Base-by-base conservation (phyloP, 2,888 invertebrate species). In the Fragum whitleyi region DNA sequence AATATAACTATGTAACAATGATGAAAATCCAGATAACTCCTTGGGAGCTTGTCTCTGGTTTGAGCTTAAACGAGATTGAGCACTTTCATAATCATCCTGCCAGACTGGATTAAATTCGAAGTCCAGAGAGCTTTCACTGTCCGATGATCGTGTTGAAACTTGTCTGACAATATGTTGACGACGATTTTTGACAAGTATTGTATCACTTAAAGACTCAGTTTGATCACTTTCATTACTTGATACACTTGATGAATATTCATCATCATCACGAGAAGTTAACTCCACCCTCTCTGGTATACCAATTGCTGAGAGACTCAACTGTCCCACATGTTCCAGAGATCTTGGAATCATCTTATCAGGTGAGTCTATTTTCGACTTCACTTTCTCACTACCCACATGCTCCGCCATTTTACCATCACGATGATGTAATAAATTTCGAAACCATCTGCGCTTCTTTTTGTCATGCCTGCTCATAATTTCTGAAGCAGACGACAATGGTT, bases 401-500 rank as follows among this genome's bases (percentile, higher is more conserved):
- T 61, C 36, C n/a, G 29, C 3, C 28, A 42, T 29, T 74, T 81
- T 65, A 42, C 67, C 29, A 28, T 75, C 74, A 26, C 76, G 67
- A 42, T 70, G 69, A 26, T 76, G 78, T 39, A 83, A 55, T 14
- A 86, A 29, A 32, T 72, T 80, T 21, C 69, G 65, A 51, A 77
- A 86, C 86, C 86, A 86, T 29, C 79, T 74, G 39, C 77, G 77
- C 28, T 85, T 80, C 73, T 86, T 88, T n/a, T 83, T 82, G 5
- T 80, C 75, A 79, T 88, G 88, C 68, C 88, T 81, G 73, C 79
- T 75, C 88, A 88, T 88, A 19, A 88, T 88, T 51, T 76, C 86
- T 28, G 86, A 82, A 32, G 88, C 88, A 72, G 88, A 88, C 11
- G 88, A 88, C 62, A 88, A 39, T 2, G 87, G 86, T 42, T 75